Conservation (phyloP, 53 echinoderm and acorn worm genomes). For the Crossaster papposus region DNA sequence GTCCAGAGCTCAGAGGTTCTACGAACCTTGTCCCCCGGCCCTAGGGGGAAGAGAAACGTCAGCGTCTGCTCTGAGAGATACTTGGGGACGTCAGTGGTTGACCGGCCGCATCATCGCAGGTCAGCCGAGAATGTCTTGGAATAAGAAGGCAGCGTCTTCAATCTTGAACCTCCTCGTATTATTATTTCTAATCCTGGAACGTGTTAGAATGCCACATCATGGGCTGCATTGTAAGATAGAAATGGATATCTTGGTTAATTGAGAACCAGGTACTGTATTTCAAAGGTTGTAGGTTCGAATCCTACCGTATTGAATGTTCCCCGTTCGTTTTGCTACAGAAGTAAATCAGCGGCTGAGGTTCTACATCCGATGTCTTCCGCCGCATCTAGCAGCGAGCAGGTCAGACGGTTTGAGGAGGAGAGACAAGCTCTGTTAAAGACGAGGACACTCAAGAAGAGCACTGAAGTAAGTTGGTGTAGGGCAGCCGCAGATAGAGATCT, state of each 20-base stretch:
- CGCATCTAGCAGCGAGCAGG: conserved; percentile 69
- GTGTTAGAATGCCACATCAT: too few species aligned
- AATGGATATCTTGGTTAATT: too few species aligned
- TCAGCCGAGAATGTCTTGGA: background rate
- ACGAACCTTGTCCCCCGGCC: conserved; percentile 24
- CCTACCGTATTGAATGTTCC: too few species aligned
- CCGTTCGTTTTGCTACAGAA: conserved; percentile 9
- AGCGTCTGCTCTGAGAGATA: conserved; percentile 72
- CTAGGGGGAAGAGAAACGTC: conserved; percentile 65
- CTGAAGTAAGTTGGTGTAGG: conserved; percentile 68
- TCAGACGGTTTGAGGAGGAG: conserved; percentile 86
- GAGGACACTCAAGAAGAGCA: conserved; percentile 73
- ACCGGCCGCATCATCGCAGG: conserved; percentile 14
- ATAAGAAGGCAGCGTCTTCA: too few species aligned
- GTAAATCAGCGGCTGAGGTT: conserved; percentile 45
- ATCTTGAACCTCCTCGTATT: too few species aligned
- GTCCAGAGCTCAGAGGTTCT: conserved; percentile 36
- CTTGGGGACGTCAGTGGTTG: conserved; percentile 58
- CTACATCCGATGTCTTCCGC: conserved; percentile 25
- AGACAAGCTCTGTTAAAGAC: conserved; percentile 62
- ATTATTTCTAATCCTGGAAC: too few species aligned
- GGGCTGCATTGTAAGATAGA: too few species aligned
- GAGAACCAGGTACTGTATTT: too few species aligned
- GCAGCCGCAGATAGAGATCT: too few species aligned
- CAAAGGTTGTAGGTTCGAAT: too few species aligned